phyloP scores from a whole-genome alignment of 2,797 vertebrate genomes.

The Acrossocheilus fasciatus region DNA sequence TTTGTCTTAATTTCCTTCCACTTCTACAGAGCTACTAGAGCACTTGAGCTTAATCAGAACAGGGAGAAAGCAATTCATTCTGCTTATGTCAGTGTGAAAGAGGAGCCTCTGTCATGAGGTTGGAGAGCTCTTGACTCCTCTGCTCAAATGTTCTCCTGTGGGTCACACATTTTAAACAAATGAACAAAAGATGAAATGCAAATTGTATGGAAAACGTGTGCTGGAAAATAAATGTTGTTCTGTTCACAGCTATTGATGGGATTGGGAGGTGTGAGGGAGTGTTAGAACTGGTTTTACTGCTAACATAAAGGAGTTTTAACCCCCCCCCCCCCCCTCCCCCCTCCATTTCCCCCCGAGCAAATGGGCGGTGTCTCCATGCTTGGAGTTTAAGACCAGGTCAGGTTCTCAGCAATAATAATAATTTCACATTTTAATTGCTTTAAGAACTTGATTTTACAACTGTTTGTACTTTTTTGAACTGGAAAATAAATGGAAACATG shows the following conservation, averaged over 20 bases:
- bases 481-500: background rate
- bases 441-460: background rate
- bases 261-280: background rate
- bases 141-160: conserved; percentile 4
- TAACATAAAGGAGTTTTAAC: conserved; percentile 3
- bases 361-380: background rate
- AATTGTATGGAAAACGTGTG: conserved; percentile 47
- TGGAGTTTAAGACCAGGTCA: conserved; percentile 6
- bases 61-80: conserved; percentile 14
- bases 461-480: background rate
- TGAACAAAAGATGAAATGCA: conserved; percentile 51
- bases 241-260: background rate
- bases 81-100: conserved; percentile 33
- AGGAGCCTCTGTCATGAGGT: conserved; percentile 7
- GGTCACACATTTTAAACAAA: conserved; percentile 50
- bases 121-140: conserved; percentile 27
- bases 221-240: conserved; percentile 15
- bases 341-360: background rate
- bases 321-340: background rate
- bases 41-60: conserved; percentile 41
- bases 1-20: conserved; percentile 37
- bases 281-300: conserved; percentile 29
- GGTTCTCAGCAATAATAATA: conserved; percentile 6
- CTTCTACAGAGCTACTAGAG: background rate
- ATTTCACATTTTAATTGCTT: background rate